A percentile compares a stretch with the other conserved stretches of the same genome.
Conservation (phyloP, 2,113 vertebrate genomes). For the Vidua chalybeata region DNA sequence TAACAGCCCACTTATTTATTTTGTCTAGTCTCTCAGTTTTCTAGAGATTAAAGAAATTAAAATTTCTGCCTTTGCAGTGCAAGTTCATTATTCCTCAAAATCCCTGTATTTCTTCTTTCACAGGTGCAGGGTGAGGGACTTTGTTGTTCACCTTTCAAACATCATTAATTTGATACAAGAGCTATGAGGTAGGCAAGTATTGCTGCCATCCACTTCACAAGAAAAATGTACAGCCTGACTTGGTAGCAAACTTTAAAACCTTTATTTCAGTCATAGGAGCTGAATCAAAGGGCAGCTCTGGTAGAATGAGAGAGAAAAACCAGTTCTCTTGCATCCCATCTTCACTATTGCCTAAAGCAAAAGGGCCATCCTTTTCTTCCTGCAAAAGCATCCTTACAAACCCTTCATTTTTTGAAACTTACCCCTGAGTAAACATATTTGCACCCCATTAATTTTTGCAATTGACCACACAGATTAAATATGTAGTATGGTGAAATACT, state of each 20-base stretch:
- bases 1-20: not conserved
- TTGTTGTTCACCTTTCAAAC: conserved; percentile 11
- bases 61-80: not conserved
- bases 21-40: not conserved
- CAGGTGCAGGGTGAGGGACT: conserved; percentile 25
- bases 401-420: not conserved
- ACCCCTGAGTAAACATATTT: not conserved
- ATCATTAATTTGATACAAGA: conserved; percentile 11
- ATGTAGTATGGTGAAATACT: not conserved
- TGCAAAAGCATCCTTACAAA: not conserved
- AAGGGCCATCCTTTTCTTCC: not conserved
- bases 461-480: not conserved
- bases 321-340: not conserved
- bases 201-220: not conserved
- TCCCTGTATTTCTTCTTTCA: conserved; percentile 11
- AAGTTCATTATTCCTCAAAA: not conserved
- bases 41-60: not conserved
- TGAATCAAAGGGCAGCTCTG: not conserved
- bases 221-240: not conserved
- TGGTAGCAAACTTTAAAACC: not conserved
- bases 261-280: not conserved
- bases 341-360: not conserved
- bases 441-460: not conserved
- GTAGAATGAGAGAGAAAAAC: not conserved
- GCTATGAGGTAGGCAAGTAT: not conserved